Percentiles rank a stretch among this genome's conserved stretches.
These are phyloP conservation scores for Aquatica leii DNA, from an alignment of 2,888 invertebrate genomes.

Conservation along the genomic window DNA sequence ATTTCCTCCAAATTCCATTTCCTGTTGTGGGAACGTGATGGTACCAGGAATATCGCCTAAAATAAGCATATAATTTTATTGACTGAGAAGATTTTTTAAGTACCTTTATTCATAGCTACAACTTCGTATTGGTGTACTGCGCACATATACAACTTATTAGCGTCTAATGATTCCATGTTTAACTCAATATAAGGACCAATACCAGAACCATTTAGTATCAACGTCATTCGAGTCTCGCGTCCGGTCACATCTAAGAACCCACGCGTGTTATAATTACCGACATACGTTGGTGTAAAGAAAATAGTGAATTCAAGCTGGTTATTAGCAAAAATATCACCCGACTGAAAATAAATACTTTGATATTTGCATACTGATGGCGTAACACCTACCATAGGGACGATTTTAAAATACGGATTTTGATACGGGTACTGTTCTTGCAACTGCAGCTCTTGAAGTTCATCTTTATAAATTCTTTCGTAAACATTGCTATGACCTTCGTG, in stretches of 20 bases:
- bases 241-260: constrained; percentile 70
- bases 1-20: constrained; percentile 66
- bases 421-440: constrained; percentile 54
- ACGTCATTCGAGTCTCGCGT: constrained; percentile 61
- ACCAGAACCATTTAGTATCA: constrained; percentile 65
- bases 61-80: constrained; percentile 20
- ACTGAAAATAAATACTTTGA: constrained; percentile 55
- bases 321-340: constrained; percentile 68
- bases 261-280: constrained; percentile 62
- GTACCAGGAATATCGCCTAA: constrained; percentile 69
- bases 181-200: constrained; percentile 67
- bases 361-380: not conserved
- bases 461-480: constrained; percentile 59
- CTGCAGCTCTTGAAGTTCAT: constrained; percentile 55
- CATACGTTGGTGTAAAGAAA: constrained; percentile 65
- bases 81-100: constrained; percentile 48
- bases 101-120: constrained; percentile 66
- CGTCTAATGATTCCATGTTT: constrained; percentile 66
- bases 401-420: constrained; percentile 58
- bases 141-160: constrained; percentile 67
- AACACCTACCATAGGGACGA: constrained; percentile 62
- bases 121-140: constrained; percentile 70
- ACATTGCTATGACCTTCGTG: constrained; percentile 52
- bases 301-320: constrained; percentile 64
- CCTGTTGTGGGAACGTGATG: constrained; percentile 61